A percentile compares a stretch with the other conserved stretches of the same genome.
Conservation (phyloP, 35 echinoderm and acorn worm genomes). For the Lytechinus variegatus region DNA sequence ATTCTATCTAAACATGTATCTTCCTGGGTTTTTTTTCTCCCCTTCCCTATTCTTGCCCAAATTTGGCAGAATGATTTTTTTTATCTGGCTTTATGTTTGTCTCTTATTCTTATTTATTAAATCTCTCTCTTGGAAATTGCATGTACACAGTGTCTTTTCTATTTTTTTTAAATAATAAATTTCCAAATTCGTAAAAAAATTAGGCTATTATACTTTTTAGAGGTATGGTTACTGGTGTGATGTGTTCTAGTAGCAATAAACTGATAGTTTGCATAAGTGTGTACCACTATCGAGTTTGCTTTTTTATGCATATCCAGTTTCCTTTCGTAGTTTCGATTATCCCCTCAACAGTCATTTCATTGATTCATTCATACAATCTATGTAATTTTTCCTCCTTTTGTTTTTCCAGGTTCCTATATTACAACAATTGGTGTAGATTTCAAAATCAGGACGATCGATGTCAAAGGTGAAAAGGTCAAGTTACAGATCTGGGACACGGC, state of each 20-base stretch:
- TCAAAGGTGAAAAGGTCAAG: slow-evolving; percentile 98
- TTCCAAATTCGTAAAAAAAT: too few relatives aligned
- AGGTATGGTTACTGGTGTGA: neutral
- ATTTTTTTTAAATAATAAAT: too few relatives aligned
- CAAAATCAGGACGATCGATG: slow-evolving; percentile 98
- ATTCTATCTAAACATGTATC: too few relatives aligned
- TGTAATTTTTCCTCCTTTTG: neutral
- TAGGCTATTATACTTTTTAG: neutral
- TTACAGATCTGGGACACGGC: slow-evolving; percentile 99
- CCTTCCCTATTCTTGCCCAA: too few relatives aligned
- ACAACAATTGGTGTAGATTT: slow-evolving; percentile 99
- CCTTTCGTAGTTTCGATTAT: neutral
- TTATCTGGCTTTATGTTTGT: too few relatives aligned
- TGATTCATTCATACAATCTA: neutral
- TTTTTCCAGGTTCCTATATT: slow-evolving; percentile 88
- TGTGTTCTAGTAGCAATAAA: neutral
- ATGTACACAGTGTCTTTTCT: too few relatives aligned
- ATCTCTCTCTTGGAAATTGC: too few relatives aligned
- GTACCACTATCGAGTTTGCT: neutral
- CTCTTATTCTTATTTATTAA: too few relatives aligned
- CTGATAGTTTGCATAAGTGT: neutral
- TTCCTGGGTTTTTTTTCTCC: too few relatives aligned
- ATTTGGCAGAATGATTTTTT: too few relatives aligned
- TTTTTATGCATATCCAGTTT: neutral
- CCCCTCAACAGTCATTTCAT: neutral